Evolutionary conservation across 2,113 vertebrate genomes (phyloP).

Genomic region (Paramisgurnus dabryanus): DNA sequence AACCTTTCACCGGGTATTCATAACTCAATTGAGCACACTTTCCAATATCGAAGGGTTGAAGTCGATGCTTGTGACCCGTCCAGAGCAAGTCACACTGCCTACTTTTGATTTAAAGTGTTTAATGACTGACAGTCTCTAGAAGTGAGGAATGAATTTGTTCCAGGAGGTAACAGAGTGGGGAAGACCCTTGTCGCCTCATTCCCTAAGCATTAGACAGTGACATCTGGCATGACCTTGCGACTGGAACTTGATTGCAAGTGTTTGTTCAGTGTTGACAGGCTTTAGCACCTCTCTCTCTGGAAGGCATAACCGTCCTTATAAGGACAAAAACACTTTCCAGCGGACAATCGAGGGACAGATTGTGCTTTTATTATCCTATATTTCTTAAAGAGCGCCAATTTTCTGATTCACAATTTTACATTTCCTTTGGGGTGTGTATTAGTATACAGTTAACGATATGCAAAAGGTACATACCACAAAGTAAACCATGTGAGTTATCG

Average conservation of each 20-base stretch:
- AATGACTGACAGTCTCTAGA: slow-evolving; percentile 22
- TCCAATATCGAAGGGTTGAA: neutral
- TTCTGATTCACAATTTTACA: too few relatives aligned
- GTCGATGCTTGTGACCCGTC: slow-evolving; percentile 5
- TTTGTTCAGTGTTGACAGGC: slow-evolving; percentile 11
- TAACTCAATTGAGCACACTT: slow-evolving; percentile 3
- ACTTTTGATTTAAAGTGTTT: slow-evolving; percentile 25
- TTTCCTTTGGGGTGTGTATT: too few relatives aligned
- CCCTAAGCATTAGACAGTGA: slow-evolving; percentile 22
- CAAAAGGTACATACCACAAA: too few relatives aligned
- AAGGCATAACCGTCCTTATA: neutral
- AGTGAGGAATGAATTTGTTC: slow-evolving; percentile 42
- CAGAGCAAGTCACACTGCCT: neutral
- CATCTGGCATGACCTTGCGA: slow-evolving; percentile 37
- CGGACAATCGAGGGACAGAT: neutral
- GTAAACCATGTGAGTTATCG: too few relatives aligned
- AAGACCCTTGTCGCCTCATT: slow-evolving; percentile 34
- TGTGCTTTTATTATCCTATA: neutral
- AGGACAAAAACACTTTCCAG: slow-evolving; percentile 16
- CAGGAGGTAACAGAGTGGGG: slow-evolving; percentile 38
- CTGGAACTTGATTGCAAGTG: slow-evolving; percentile 20
- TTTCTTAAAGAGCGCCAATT: too few relatives aligned
- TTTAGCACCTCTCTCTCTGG: neutral
- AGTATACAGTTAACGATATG: too few relatives aligned
- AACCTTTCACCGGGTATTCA: neutral